Conservation (phyloP, 2,797 vertebrate genomes). For the Tapirus indicus region DNA sequence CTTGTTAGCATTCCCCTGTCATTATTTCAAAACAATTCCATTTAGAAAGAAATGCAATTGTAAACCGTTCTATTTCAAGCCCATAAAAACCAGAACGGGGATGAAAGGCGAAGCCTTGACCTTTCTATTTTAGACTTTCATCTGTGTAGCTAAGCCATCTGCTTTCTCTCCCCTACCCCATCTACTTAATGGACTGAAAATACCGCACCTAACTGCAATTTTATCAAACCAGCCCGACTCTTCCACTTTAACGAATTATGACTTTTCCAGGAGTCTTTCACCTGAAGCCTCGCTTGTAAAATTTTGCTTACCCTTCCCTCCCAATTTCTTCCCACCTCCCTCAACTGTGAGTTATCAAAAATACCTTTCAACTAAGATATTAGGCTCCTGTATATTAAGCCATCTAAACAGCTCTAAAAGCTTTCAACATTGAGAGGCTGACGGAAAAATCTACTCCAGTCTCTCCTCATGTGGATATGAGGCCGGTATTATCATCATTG, state of each 20-base stretch:
- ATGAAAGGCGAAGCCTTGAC: slow-evolving; percentile 86
- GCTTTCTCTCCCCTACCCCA: slow-evolving; percentile 80
- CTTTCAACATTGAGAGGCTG: slow-evolving; percentile 66
- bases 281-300: slow-evolving; percentile 10
- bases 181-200: slow-evolving; percentile 82
- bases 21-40: slow-evolving; percentile 84
- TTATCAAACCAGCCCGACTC: slow-evolving; percentile 64
- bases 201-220: slow-evolving; percentile 75
- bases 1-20: slow-evolving; percentile 84
- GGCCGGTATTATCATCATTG: background rate
- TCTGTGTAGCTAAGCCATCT: slow-evolving; percentile 86
- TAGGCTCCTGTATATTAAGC: slow-evolving; percentile 52
- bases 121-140: slow-evolving; percentile 88
- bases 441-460: background rate
- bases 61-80: slow-evolving; percentile 85
- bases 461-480: background rate
- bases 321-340: slow-evolving; percentile 36
- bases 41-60: slow-evolving; percentile 81
- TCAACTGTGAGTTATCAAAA: slow-evolving; percentile 11
- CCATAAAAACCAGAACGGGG: slow-evolving; percentile 83
- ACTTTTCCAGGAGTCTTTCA: slow-evolving; percentile 28
- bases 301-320: background rate
- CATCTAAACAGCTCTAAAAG: slow-evolving; percentile 64
- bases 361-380: slow-evolving; percentile 53
- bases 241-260: slow-evolving; percentile 54